Evolutionary conservation across 2,113 vertebrate genomes (phyloP).

Genomic region (Melanerpes aurifrons): DNA sequence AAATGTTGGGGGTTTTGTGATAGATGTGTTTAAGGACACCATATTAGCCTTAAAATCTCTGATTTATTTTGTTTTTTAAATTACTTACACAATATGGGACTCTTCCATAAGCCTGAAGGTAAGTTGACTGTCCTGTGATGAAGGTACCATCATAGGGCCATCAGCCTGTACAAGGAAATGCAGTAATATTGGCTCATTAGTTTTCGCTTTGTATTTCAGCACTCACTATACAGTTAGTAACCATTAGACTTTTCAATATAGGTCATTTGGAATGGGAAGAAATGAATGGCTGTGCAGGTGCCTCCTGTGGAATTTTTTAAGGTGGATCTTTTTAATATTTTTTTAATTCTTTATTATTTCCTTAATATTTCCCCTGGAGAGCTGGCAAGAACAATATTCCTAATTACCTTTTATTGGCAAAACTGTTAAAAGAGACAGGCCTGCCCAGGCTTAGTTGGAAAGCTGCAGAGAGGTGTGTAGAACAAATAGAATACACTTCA

Average conservation of each 20-base stretch:
- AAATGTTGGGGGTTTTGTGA: neutral
- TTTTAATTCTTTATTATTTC: neutral
- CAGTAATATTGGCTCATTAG: neutral
- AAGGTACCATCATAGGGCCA: neutral
- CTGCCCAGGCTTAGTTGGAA: neutral
- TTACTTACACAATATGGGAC: neutral
- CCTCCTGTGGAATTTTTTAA: neutral
- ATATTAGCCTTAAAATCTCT: neutral
- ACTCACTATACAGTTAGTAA: neutral
- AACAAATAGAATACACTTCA: neutral
- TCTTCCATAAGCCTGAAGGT: neutral
- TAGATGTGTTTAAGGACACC: neutral
- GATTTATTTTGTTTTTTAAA: too few species aligned
- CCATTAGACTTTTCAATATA: neutral
- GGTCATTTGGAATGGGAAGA: neutral
- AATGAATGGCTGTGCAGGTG: neutral
- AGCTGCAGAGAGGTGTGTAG: neutral
- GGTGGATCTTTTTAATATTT: neutral
- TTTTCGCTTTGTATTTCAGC: neutral
- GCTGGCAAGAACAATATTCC: neutral
- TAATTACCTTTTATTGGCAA: constrained; percentile 6
- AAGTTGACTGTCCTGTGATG: neutral
- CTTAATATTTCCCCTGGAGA: neutral
- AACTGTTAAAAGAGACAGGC: neutral
- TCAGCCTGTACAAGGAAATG: neutral